These are phyloP conservation scores for Drosophila diplacantha DNA, from an alignment of 2,888 invertebrate genomes.

Conservation along the genomic window DNA sequence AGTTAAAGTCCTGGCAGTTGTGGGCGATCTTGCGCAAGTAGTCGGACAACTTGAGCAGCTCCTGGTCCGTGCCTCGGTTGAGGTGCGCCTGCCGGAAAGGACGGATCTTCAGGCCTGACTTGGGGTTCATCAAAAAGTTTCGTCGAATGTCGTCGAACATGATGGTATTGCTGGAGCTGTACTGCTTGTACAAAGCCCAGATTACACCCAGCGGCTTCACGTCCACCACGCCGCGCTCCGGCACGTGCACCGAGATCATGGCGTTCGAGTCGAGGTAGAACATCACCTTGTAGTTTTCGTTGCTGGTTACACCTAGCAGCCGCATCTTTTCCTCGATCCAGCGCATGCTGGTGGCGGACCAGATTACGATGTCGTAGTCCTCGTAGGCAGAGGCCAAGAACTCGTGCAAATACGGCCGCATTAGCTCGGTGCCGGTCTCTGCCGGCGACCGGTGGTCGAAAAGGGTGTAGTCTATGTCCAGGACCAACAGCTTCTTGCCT, in stretches of 20 bases:
- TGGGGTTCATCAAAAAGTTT: constrained; percentile 98
- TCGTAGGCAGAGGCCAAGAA: constrained; percentile 92
- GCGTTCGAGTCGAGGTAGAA: constrained; percentile 94
- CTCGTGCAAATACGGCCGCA: constrained; percentile 97
- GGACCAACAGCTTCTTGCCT: constrained; percentile 92
- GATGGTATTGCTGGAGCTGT: constrained; percentile 93
- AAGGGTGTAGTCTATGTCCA: constrained; percentile 97
- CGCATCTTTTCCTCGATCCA: constrained; percentile 99
- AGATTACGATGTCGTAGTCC: constrained; percentile 97
- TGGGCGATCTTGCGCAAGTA: constrained; percentile 90
- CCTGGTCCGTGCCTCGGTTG: constrained; percentile 89
- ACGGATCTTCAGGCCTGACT: constrained; percentile 92
- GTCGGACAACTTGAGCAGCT: constrained; percentile 87
- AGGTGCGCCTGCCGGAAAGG: constrained; percentile 94
- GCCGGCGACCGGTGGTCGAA: constrained; percentile 97
- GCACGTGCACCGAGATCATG: constrained; percentile 95
- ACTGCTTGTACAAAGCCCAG: constrained; percentile 96
- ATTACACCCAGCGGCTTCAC: constrained; percentile 97
- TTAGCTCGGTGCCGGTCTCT: constrained; percentile 90
- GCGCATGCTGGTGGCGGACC: constrained; percentile 99
- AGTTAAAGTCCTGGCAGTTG: constrained; percentile 88
- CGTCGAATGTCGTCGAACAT: constrained; percentile 98
- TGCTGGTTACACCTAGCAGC: constrained; percentile 89
- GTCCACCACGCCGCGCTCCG: constrained; percentile 94
- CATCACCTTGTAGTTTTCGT: constrained; percentile 92